These are phyloP conservation scores for Camponotus floridanus DNA, from an alignment of 1,140 invertebrate genomes.

Conservation along the genomic window DNA sequence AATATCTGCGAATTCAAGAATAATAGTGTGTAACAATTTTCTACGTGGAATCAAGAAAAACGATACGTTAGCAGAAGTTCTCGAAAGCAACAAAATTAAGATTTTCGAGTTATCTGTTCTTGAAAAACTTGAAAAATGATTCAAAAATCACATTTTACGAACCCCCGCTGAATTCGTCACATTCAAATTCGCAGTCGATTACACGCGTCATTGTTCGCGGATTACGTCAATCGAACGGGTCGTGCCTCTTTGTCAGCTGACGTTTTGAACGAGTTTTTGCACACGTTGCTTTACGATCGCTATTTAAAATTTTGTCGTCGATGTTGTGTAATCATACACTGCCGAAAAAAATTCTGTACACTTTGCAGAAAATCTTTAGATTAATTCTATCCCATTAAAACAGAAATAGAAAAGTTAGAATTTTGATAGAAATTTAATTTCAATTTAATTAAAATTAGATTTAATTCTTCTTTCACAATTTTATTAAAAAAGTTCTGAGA, in stretches of 20 bases:
- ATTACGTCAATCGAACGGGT: constrained; percentile 65
- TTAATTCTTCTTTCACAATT: not conserved
- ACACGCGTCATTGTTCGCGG: not conserved
- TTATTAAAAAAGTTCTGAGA: not conserved
- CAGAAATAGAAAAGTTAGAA: not conserved
- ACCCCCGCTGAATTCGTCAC: not conserved
- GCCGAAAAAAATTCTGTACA: not conserved
- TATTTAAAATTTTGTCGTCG: constrained; percentile 66
- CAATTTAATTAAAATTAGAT: not conserved
- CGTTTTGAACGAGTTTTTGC: constrained; percentile 24
- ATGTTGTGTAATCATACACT: not conserved
- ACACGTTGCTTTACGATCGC: constrained; percentile 54
- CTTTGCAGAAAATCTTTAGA: not conserved
- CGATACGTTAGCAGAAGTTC: not conserved
- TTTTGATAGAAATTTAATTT: not conserved
- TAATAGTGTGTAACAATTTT: not conserved
- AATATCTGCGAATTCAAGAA: not conserved
- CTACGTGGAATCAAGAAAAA: not conserved
- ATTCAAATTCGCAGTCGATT: constrained; percentile 10
- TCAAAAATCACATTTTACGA: constrained; percentile 20
- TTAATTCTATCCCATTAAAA: not conserved
- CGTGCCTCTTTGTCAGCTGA: constrained; percentile 65
- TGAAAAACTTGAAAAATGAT: constrained; percentile 10
- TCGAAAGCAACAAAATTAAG: constrained; percentile 23
- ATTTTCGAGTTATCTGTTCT: not conserved